phyloP scores from a whole-genome alignment of 2,113 vertebrate species.

The Gavialis gangeticus region DNA sequence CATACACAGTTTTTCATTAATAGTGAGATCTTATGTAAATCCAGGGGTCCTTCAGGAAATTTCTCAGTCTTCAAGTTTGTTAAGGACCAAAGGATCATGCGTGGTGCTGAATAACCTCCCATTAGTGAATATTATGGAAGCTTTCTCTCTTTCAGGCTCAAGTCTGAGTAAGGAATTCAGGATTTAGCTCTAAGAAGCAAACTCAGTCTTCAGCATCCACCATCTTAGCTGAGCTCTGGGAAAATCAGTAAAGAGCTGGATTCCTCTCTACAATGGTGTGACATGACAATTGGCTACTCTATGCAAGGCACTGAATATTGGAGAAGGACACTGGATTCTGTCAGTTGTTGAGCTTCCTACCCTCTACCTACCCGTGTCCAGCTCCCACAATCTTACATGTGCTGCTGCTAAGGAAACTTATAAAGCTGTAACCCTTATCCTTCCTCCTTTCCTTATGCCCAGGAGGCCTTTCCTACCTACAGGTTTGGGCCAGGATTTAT shows the following conservation, averaged over 20 bases:
- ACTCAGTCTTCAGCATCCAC: background rate
- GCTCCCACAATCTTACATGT: accelerated
- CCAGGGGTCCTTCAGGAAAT: background rate
- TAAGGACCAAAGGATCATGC: background rate
- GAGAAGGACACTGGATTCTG: background rate
- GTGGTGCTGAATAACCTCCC: background rate
- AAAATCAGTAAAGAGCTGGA: background rate
- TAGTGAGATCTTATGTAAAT: background rate
- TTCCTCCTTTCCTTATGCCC: accelerated
- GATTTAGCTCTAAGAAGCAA: background rate
- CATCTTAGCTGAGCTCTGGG: background rate
- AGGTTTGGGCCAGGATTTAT: background rate
- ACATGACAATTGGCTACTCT: background rate
- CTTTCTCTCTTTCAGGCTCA: background rate
- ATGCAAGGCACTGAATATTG: background rate
- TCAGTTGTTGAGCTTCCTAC: background rate
- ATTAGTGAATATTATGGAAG: background rate
- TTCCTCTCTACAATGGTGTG: background rate
- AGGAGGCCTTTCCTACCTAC: background rate
- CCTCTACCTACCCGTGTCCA: background rate
- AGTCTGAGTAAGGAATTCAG: background rate
- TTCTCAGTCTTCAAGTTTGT: background rate
- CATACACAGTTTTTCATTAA: background rate
- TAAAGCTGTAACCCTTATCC: background rate
- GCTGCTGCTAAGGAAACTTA: background rate